phyloP scores from a whole-genome alignment of 2,888 invertebrate genomes.

The Galerucella nymphaeae region DNA sequence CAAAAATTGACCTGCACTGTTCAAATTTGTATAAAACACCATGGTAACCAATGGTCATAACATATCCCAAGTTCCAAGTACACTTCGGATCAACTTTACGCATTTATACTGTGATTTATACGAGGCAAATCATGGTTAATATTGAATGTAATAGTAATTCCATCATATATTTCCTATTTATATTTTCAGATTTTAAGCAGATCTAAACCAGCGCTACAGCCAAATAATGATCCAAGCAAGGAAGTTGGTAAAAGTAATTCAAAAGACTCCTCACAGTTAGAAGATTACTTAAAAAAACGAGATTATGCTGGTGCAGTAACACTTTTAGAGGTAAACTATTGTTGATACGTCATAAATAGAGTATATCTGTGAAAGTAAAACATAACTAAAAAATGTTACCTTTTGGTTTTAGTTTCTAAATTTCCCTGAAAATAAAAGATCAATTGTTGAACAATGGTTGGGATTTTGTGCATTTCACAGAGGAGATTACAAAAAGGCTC shows the following conservation, averaged over 20 bases:
- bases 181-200: constrained; percentile 80
- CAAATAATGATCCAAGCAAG: constrained; percentile 60
- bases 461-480: constrained; percentile 97
- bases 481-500: constrained; percentile 89
- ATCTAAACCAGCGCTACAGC: constrained; percentile 79
- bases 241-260: constrained; percentile 47
- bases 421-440: constrained; percentile 64
- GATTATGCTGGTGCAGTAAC: constrained; percentile 97
- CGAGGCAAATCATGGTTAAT: constrained; percentile 23
- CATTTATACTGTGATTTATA: not conserved
- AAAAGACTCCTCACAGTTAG: constrained; percentile 80
- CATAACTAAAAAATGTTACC: not conserved
- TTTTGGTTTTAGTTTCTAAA: constrained; percentile 67
- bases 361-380: no score
- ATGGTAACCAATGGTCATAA: constrained; percentile 25
- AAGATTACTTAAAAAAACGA: constrained; percentile 87
- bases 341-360: constrained; percentile 51
- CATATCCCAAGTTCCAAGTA: constrained; percentile 7
- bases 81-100: not conserved
- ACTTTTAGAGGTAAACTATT: constrained; percentile 80
- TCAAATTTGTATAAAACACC: constrained; percentile 3
- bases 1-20: not conserved
- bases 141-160: not conserved
- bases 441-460: constrained; percentile 83
- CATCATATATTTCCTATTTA: not conserved